Evolutionary conservation across 2,888 invertebrate species (phyloP).

Genomic region (Lacanobia wlatinum): DNA sequence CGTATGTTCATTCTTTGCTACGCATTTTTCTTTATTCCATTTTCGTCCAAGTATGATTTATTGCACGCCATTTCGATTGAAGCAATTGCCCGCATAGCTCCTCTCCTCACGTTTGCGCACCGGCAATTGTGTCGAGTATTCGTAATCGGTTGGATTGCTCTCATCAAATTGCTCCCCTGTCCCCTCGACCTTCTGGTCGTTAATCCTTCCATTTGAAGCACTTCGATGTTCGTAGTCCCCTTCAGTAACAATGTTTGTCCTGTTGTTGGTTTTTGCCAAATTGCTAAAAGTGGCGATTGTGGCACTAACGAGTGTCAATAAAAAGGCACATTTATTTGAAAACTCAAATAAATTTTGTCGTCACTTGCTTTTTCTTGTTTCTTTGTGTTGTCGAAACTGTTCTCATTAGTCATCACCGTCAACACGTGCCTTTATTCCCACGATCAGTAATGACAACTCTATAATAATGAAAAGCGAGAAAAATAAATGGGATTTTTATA

Average conservation of each 20-base stretch:
- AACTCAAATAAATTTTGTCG: not conserved
- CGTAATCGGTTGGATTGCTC: slow-evolving; percentile 36
- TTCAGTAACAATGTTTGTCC: slow-evolving; percentile 32
- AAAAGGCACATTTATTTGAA: not conserved
- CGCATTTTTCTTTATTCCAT: slow-evolving; percentile 16
- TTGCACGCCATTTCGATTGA: slow-evolving; percentile 16
- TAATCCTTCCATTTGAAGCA: slow-evolving; percentile 34
- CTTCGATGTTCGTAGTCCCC: slow-evolving; percentile 18
- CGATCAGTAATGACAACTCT: not conserved
- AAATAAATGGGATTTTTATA: slow-evolving; percentile 11
- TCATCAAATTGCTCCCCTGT: slow-evolving; percentile 35
- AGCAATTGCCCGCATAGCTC: slow-evolving; percentile 5
- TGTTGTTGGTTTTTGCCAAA: slow-evolving; percentile 37
- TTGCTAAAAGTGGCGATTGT: slow-evolving; percentile 8
- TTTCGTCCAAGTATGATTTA: slow-evolving; percentile 17
- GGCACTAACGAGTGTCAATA: not conserved
- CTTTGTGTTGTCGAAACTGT: not conserved
- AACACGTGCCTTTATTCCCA: slow-evolving; percentile 32
- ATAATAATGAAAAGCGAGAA: slow-evolving; percentile 16
- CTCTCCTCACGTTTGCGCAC: slow-evolving; percentile 15
- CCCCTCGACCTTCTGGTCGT: slow-evolving; percentile 41
- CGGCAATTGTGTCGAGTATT: slow-evolving; percentile 37
- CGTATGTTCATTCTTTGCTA: slow-evolving; percentile 1
- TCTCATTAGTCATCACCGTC: not conserved
- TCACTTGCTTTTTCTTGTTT: not conserved